Conservation (phyloP, 2,888 invertebrate genomes). For the Drosophila recens region DNA sequence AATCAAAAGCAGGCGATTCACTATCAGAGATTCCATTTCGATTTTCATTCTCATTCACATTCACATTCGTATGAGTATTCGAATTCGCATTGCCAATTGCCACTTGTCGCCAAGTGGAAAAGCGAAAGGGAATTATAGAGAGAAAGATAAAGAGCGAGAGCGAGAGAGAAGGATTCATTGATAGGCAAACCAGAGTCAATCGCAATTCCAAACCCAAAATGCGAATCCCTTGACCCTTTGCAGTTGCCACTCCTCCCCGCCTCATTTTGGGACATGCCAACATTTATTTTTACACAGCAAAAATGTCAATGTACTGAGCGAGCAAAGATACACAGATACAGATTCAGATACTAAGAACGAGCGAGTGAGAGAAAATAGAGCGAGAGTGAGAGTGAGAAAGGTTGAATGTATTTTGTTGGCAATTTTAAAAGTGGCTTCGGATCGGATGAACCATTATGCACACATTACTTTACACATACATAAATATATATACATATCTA, state of each 20-base stretch:
- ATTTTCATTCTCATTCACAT: constrained; percentile 16
- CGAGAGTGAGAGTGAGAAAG: not conserved
- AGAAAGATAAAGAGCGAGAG: not conserved
- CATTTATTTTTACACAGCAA: constrained; percentile 56
- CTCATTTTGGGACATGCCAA: constrained; percentile 29
- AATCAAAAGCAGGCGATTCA: constrained; percentile 37
- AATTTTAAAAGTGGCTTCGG: constrained; percentile 36
- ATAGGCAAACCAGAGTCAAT: constrained; percentile 30
- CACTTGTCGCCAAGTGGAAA: constrained; percentile 25
- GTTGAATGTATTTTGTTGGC: constrained; percentile 39
- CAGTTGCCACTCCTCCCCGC: not conserved
- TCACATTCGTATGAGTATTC: constrained; percentile 4
- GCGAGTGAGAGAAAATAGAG: not conserved
- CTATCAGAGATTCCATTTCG: constrained; percentile 36
- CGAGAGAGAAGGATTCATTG: constrained; percentile 22
- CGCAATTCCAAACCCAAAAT: constrained; percentile 38
- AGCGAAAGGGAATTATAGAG: not conserved
- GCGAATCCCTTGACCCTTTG: constrained; percentile 42
- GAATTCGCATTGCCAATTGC: constrained; percentile 36
- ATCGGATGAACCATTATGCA: constrained; percentile 50
- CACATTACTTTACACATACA: constrained; percentile 41
- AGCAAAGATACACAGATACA: not conserved
- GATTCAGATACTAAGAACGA: not conserved
- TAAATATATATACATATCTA: not conserved
- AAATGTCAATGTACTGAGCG: constrained; percentile 58